These are phyloP conservation scores for Rhopalosiphum maidis DNA, from an alignment of 1,140 invertebrate genomes.

Conservation along the genomic window DNA sequence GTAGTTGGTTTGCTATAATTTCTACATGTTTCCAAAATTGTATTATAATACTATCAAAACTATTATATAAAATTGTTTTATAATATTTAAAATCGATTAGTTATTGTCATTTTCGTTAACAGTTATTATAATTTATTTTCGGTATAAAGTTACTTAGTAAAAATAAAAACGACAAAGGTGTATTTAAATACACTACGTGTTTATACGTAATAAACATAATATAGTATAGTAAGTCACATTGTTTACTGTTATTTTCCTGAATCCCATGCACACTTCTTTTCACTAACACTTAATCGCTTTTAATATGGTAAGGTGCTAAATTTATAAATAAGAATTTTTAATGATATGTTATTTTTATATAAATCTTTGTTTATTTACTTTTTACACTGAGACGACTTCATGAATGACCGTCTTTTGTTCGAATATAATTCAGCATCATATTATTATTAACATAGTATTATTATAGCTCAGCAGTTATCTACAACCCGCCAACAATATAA, in stretches of 20 bases:
- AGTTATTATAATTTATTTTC: background rate
- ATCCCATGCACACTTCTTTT: background rate
- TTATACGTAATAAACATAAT: background rate
- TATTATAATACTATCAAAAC: background rate
- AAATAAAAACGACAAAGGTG: background rate
- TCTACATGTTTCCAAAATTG: background rate
- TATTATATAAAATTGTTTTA: background rate
- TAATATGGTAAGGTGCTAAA: background rate
- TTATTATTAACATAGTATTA: background rate
- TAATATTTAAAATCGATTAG: no score
- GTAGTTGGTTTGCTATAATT: background rate
- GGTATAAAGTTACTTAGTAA: background rate
- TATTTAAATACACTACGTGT: background rate
- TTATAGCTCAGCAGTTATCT: background rate
- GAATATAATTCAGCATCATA: background rate
- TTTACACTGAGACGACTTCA: background rate
- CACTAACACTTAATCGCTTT: background rate
- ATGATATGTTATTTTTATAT: background rate
- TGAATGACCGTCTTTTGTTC: background rate
- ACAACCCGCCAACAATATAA: background rate
- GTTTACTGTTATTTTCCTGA: background rate
- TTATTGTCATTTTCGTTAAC: no score
- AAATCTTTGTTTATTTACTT: background rate
- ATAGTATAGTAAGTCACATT: background rate
- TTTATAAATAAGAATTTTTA: background rate